Base-by-base conservation (phyloP, 1,140 invertebrate species). In the Melipona quadrifasciata region DNA sequence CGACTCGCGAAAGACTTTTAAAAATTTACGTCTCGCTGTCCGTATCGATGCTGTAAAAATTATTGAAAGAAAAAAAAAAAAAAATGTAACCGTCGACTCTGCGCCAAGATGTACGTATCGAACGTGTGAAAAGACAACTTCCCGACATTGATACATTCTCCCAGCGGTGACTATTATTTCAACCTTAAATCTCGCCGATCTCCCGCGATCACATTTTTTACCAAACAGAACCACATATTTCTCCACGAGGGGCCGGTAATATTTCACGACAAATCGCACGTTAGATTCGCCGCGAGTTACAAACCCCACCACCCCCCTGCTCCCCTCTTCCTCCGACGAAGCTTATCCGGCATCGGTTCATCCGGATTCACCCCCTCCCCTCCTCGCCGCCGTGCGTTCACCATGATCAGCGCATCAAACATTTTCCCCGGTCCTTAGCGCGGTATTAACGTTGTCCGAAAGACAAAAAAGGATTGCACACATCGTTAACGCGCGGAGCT, bases 401-500 rank as follows among this genome's bases (percentile, higher is more conserved):
- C 67, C 31, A 17, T 31, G n/a, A 80, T 64, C 67, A 82, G 67
- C 83, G 83, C 53, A 75, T 80, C 78, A 82, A 89, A 88, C 83
- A 67, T 88, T 88, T 82, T 70, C 47, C 75, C 27, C 80, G 84
- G 85, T 88, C 78, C 84, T 88, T 86, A 82, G 73, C 57, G 79
- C 34, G 76, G 65, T 58, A 80, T 77, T 82, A 85, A 79, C 57
- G 75, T 80, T 61, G 84, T 61, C 73, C 71, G 82, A 71, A 31
- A 65, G 88, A 76, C 58, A 78, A 79, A 89, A 89, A 89, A 81
- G 87, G 87, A 89, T 86, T 89, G 85, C 82, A 86, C 81, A 89
- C 88, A 89, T 89, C 87, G 88, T 89, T 89, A 89, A 89, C 88
- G 88, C 80, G 87, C 31, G 39, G 39, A 31, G 73, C 75, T 82